Evolutionary conservation across 2,797 vertebrate species (phyloP), one percentile per base, ranked within the genome.

Genomic region (Rhynchotus rufescens): DNA sequence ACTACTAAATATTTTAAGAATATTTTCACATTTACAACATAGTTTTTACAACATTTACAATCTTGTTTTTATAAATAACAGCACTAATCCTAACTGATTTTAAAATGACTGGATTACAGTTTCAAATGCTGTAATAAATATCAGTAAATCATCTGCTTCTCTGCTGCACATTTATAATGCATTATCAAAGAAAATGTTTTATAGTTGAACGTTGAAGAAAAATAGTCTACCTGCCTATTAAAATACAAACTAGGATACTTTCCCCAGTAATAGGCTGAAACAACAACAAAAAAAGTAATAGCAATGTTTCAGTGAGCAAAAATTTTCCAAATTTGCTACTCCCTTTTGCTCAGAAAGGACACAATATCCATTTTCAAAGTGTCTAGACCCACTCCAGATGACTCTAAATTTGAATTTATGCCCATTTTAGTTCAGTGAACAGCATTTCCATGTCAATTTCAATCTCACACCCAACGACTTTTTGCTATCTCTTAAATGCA

Each of bases 1-100:
- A 66, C 8, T 74, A 49, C 20, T 42, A 72, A 9, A 38, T 36
- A 52, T 84, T 12, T 61, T 21, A 73, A 77, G 34, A 6, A 67
- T 45, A 10, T n/a, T 11, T 38, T 76, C 8, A 34, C 7, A 74
- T 93, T 61, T 60, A 44, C 30, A 52, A 1, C 13, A 40, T 66
- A 26, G 65, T 68, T 45, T 84, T 72, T 84, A 80, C 73, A 80
- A 89, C n/a, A n/a, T n/a, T n/a, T n/a, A n/a, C n/a, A n/a, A n/a
- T n/a, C n/a, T n/a, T 30, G 65, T 68, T 45, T 84, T 72, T 84
- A 80, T 76, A 80, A 89, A 64, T 44, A 87, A 30, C n/a, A 74
- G 5, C 34, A 93, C 44, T 22, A 82, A 84, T 12, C 30, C 84
- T 9, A 28, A 21, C 17, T 38, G 52, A 32, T 44, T 85, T 61